Evolutionary conservation across 1,140 invertebrate genomes (phyloP), one percentile per base, ranked within the genome.

Genomic region (Holotrichia oblita): DNA sequence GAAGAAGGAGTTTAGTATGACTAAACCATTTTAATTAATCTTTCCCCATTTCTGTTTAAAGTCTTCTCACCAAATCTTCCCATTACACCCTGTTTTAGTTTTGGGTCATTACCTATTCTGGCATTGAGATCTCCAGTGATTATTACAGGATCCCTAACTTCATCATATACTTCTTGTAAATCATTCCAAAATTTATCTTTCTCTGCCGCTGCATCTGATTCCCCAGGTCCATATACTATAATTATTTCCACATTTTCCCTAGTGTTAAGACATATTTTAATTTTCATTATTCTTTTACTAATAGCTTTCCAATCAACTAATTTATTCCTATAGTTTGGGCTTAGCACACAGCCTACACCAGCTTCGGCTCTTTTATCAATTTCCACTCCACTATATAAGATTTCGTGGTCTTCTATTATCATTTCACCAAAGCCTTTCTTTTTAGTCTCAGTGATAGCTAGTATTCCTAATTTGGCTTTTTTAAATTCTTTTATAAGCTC

Each of bases 111-210:
- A n/a, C 48, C 48, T 55, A 55, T 20, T n/a, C 48, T 55, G 12
- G 48, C 48, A 55, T 55, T 55, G 17, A n/a, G 48, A 20, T 72
- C 64, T 24, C 64, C 64, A n/a, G 22, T 72, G 10, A 72, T n/a
- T 72, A 72, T 20, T 24, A 72, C 14, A 12, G 10, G 14, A 20
- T 24, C 17, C 24, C 24, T 24, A 24, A 12, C 10, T 12, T 72
- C 24, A 3, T 72, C 64, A 12, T 17, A 12, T 24, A 72, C 14
- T 24, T n/a, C 48, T 20, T 55, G 48, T 20, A 55, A 6, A n/a
- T 55, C 48, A 10, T 72, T 24, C 64, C 64, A 72, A 72, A 72
- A 72, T 72, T 72, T n/a, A 24, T 24, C 10, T 24, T 72, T 72
- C 24, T 17, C 64, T 12, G 10, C 64, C 24, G 10, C 64, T 24